Base-by-base conservation (phyloP, 2,888 invertebrate species). In the Poecilobothrus nobilitatus region DNA sequence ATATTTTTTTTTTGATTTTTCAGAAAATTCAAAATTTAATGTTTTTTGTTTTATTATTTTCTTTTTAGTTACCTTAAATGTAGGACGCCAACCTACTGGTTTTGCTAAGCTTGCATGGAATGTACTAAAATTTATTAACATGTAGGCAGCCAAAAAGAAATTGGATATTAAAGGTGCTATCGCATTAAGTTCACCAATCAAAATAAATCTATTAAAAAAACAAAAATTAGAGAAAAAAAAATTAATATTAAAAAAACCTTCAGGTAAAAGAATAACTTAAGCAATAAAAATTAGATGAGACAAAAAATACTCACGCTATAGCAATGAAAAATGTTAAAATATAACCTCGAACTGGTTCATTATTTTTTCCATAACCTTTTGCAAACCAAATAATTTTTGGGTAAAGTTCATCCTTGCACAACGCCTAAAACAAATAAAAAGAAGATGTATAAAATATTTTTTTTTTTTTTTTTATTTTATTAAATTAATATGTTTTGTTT, bases 321-420 rank as follows among this genome's bases (percentile, higher is more conserved):
- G 95, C 92, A 73, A 98, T 94, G 71, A 94, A 78, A 77, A 97
- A 97, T 0, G 95, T 94, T n/a, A 98, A 86, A 12, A 95, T 85
- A 78, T 97, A 97, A 9, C 95, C 97, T 9, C 96, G 85, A 1
- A 95, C 88, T 0, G 93, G 93, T 80, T 94, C 93, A 78, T 89
- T 89, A 78, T 89, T 90, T 75, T 88, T 87, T 37, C 92, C 92
- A 78, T 90, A 92, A 53, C 92, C 91, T 74, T 89, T 93, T 34
- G 91, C 95, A 83, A 98, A 97, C 87, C 92, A 91, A 72, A 88
- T 87, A 74, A 97, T 88, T 76, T 91, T 90, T 0, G 97, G 97
- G 81, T 97, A 98, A 68, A 98, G 82, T 78, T 93, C 91, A 80
- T 98, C 98, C 78, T 93, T 92, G 78, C 96, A 96, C 6, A 98